Evolutionary conservation across 2,797 vertebrate species (phyloP).

Genomic region (Astyanax mexicanus): DNA sequence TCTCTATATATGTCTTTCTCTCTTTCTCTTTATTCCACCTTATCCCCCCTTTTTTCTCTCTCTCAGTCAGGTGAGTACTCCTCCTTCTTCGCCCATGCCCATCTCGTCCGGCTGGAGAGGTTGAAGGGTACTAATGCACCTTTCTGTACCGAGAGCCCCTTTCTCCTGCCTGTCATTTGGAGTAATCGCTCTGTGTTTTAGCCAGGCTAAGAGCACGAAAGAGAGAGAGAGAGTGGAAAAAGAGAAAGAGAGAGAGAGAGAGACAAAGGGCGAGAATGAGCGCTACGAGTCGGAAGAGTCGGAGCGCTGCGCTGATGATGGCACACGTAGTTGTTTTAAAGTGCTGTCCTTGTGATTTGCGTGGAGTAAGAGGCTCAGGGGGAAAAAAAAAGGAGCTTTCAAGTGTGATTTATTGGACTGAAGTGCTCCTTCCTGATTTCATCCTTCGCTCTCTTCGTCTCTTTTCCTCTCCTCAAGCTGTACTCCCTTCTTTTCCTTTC

Average conservation of each 20-base stretch:
- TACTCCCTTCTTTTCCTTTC: neutral
- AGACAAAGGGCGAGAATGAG: neutral
- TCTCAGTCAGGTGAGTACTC: neutral
- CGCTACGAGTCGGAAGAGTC: neutral
- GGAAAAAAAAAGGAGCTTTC: neutral
- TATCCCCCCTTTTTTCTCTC: no score
- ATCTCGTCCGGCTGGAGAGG: neutral
- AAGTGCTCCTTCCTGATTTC: constrained; percentile 43
- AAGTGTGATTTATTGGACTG: constrained; percentile 49
- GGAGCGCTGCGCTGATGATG: neutral
- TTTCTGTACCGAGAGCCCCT: neutral
- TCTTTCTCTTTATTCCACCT: no score
- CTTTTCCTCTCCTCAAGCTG: neutral
- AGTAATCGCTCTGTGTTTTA: constrained; percentile 38
- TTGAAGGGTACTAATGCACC: constrained; percentile 17
- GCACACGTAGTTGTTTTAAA: constrained; percentile 38
- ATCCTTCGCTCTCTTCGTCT: constrained; percentile 18
- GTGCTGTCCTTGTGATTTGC: constrained; percentile 28
- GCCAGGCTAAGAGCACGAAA: constrained; percentile 5
- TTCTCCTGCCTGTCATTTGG: constrained; percentile 36
- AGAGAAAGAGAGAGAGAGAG: neutral
- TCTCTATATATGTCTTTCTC: no score
- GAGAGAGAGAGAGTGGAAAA: neutral
- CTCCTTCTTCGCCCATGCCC: neutral
- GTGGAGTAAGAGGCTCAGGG: neutral